A percentile compares a stretch with the other conserved stretches of the same genome.
Evolutionary conservation across 2,888 invertebrate species (phyloP).

Genomic region (Drosophila cracens): DNA sequence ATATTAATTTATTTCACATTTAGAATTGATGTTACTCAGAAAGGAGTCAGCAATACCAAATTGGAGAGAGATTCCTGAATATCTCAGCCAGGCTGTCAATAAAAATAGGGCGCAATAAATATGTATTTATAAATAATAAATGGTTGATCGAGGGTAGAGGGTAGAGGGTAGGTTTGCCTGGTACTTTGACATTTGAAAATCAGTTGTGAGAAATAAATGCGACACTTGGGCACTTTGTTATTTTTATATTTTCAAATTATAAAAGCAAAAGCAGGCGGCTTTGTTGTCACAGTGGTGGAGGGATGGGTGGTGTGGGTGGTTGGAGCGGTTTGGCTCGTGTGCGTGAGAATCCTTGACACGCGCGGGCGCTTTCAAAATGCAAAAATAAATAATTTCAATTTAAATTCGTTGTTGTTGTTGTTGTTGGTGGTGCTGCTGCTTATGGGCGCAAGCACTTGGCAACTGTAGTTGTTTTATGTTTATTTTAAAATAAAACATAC

Average conservation of each 20-base stretch:
- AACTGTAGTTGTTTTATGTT: slow-evolving; percentile 57
- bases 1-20: not conserved
- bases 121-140: slow-evolving; percentile 3
- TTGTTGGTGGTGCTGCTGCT: not conserved
- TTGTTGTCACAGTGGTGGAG: slow-evolving; percentile 50
- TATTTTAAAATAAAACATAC: slow-evolving; percentile 65
- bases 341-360: slow-evolving; percentile 81
- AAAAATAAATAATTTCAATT: slow-evolving; percentile 82
- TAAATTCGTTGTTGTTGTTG: slow-evolving; percentile 71
- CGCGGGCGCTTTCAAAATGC: slow-evolving; percentile 77
- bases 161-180: slow-evolving; percentile 23
- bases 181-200: slow-evolving; percentile 76
- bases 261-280: slow-evolving; percentile 69
- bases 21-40: not conserved
- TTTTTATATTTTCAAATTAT: slow-evolving; percentile 82
- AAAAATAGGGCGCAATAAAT: slow-evolving; percentile 20
- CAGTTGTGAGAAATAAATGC: slow-evolving; percentile 41
- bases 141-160: no score
- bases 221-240: slow-evolving; percentile 62
- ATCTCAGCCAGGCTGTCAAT: slow-evolving; percentile 6
- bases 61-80: slow-evolving; percentile 5
- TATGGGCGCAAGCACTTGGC: slow-evolving; percentile 47
- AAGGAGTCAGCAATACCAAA: not conserved
- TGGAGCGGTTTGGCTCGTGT: slow-evolving; percentile 36
- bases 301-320: not conserved